Base-by-base conservation (phyloP, 1,140 invertebrate genomes). In the Achroia grisella region DNA sequence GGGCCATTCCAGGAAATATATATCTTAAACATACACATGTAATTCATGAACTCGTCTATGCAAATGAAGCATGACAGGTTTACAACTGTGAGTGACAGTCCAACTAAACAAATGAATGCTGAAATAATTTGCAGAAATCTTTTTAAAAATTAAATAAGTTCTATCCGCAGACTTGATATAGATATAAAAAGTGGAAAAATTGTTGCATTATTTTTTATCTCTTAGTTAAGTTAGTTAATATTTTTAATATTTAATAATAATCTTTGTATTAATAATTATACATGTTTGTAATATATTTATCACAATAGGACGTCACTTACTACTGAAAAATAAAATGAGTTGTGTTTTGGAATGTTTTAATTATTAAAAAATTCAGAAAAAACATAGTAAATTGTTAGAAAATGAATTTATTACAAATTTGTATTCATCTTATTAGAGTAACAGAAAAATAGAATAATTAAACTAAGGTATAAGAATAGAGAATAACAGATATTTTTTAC, bases 351-450 rank as follows among this genome's bases (percentile, higher is more conserved):
- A 79, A 67, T 58, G 45, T 56, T 78, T 80, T 78, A 72, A 71
- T 75, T 59, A 49, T 70, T 76, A 69, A 75, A 78, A 83, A 80
- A 79, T 79, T 69, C 72, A 80, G 74, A 81, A 83, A 79, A 75
- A 77, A 23, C 17, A 78, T 75, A 78, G 64, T 72, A 71, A 71
- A 68, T 64, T 69, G 69, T 78, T 82, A 76, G 72, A 78, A 77
- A 76, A 83, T 73, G 76, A 80, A 80, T 76, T 73, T 68, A 83
- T 83, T 80, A 79, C 76, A 83, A 79, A 83, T 83, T 80, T 80
- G 74, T 80, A 76, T 82, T 78, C 41, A 45, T 41, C 10, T 13
- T 39, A 23, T 23, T 23, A 14, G 14, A 40, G 12, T 15, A 52
- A 41, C 39, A 47, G 27, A 17, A 29, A 23, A 23, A 6, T 23